These are phyloP conservation scores for Doryteuthis pealeii DNA, from an alignment of 1,140 invertebrate species.

Conservation along the genomic window DNA sequence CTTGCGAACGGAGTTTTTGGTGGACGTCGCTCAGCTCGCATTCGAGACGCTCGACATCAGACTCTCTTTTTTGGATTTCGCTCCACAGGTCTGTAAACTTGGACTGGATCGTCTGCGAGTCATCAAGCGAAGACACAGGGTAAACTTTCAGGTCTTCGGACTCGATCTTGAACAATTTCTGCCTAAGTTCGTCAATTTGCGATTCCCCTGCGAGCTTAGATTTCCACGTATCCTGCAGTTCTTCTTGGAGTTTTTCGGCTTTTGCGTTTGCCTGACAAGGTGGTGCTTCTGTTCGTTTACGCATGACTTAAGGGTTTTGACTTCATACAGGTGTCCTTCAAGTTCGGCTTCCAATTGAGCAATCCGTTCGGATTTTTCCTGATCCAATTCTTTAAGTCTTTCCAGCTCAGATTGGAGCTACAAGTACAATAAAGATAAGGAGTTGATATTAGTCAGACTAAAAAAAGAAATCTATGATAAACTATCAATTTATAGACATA, in stretches of 20 bases:
- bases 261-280: neutral
- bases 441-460: too few relatives aligned
- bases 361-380: conserved; percentile 1
- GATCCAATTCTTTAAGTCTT: neutral
- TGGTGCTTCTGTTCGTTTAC: neutral
- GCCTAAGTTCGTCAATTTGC: neutral
- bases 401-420: neutral
- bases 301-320: neutral
- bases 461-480: too few relatives aligned
- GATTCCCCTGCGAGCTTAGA: conserved; percentile 1
- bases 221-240: conserved; percentile 5
- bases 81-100: neutral
- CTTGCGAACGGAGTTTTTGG: neutral
- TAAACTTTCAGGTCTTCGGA: neutral
- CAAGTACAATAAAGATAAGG: too few relatives aligned
- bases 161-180: neutral
- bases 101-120: neutral
- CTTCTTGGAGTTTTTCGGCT: conserved; percentile 12
- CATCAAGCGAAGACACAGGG: neutral
- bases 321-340: neutral
- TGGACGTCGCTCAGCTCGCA: neutral
- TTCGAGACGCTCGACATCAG: neutral
- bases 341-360: conserved; percentile 4
- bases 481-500: too few relatives aligned
- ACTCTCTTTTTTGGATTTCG: neutral